phyloP scores from a whole-genome alignment of 2,888 invertebrate genomes.

The Pseudoips prasinana region DNA sequence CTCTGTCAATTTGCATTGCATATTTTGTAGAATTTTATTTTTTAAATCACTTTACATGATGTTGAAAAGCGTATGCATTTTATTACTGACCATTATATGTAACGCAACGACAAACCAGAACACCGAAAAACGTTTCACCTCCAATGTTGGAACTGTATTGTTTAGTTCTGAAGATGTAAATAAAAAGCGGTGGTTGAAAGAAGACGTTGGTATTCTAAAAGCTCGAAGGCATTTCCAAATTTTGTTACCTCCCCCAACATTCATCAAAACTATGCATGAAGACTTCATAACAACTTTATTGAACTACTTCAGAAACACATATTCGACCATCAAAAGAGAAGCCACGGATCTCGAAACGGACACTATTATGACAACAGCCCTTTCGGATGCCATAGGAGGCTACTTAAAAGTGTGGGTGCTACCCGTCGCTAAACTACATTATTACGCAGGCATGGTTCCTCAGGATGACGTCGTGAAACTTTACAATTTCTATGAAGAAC shows the following conservation, averaged over 20 bases:
- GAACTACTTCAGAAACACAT: slow-evolving; percentile 49
- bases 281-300: slow-evolving; percentile 46
- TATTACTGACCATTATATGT: slow-evolving; percentile 29
- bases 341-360: slow-evolving; percentile 35
- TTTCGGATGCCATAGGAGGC: slow-evolving; percentile 81
- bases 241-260: slow-evolving; percentile 46
- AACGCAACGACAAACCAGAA: slow-evolving; percentile 11
- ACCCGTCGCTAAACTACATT: slow-evolving; percentile 82
- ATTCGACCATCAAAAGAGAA: slow-evolving; percentile 44
- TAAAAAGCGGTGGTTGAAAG: slow-evolving; percentile 45
- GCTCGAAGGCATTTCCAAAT: slow-evolving; percentile 57
- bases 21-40: slow-evolving; percentile 52
- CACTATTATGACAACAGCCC: slow-evolving; percentile 54
- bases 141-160: slow-evolving; percentile 64
- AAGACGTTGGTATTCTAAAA: slow-evolving; percentile 45
- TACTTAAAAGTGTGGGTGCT: slow-evolving; percentile 82
- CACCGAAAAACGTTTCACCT: slow-evolving; percentile 15
- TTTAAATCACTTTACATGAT: slow-evolving; percentile 43
- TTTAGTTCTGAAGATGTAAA: slow-evolving; percentile 44
- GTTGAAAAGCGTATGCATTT: slow-evolving; percentile 31
- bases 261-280: slow-evolving; percentile 43
- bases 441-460: slow-evolving; percentile 83
- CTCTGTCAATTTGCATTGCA: slow-evolving; percentile 31
- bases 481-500: slow-evolving; percentile 78
- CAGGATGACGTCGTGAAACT: slow-evolving; percentile 78